Conservation (phyloP, 2,113 vertebrate genomes). For the Puma concolor region DNA sequence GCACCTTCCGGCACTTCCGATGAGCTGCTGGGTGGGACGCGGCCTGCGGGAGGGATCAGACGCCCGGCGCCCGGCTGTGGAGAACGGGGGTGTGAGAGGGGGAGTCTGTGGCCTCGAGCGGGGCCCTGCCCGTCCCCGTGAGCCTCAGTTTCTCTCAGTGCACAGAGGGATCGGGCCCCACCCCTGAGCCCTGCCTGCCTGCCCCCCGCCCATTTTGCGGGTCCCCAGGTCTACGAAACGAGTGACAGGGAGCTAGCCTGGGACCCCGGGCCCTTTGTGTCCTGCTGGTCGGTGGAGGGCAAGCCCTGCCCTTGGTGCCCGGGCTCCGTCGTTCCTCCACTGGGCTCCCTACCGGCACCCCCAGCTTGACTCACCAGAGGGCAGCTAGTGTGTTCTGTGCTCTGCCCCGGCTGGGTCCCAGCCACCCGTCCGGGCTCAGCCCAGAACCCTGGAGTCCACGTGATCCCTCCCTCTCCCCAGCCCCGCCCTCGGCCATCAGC, state of each 20-base stretch:
- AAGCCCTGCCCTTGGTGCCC: too few species aligned
- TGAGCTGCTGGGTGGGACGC: rapidly evolving
- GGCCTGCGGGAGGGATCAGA: not conserved
- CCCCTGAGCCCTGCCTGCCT: not conserved
- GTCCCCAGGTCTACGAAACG: not conserved
- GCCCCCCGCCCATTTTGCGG: rapidly evolving
- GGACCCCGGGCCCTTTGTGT: rapidly evolving
- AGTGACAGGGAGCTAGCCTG: not conserved
- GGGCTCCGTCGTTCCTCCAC: not conserved
- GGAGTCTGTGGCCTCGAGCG: too few species aligned
- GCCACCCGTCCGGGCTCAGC: not conserved
- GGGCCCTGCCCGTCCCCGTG: rapidly evolving
- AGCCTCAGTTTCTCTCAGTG: not conserved
- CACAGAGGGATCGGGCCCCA: not conserved
- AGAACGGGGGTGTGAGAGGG: rapidly evolving
- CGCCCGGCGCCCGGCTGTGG: rapidly evolving
- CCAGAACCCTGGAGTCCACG: not conserved
- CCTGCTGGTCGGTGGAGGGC: not conserved
- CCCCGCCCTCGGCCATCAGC: rapidly evolving
- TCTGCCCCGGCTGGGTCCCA: not conserved
- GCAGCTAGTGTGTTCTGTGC: not conserved
- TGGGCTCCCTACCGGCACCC: not conserved
- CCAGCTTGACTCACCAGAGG: rapidly evolving
- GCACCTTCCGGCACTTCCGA: rapidly evolving
- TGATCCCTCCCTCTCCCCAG: rapidly evolving